Conservation (phyloP, 2,888 invertebrate species). For the Acleris literana region DNA sequence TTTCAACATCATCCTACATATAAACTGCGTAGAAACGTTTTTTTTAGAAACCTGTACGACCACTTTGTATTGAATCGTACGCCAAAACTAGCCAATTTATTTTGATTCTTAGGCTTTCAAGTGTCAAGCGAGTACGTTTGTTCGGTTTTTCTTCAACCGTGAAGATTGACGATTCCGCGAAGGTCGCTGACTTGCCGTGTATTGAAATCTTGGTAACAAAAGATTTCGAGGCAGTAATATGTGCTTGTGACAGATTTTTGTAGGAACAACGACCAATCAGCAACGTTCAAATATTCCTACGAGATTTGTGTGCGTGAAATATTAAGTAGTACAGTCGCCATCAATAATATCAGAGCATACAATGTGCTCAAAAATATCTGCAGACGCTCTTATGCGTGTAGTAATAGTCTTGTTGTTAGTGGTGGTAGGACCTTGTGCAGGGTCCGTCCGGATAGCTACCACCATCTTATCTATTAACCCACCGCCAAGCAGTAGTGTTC, state of each 20-base stretch:
- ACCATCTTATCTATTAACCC: too few relatives aligned
- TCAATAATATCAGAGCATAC: too few relatives aligned
- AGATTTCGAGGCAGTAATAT: conserved; percentile 15
- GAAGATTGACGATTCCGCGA: conserved; percentile 31
- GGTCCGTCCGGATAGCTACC: too few relatives aligned
- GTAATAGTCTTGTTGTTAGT: too few relatives aligned
- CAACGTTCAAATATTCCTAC: not conserved
- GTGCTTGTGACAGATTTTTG: not conserved
- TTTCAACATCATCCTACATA: too few relatives aligned
- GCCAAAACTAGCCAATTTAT: conserved; percentile 5
- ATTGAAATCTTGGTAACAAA: conserved; percentile 21
- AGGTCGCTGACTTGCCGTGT: conserved; percentile 32
- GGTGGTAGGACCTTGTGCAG: too few relatives aligned
- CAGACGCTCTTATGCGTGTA: too few relatives aligned
- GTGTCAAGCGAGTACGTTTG: conserved; percentile 18
- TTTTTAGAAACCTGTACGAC: not conserved
- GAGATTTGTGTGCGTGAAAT: too few relatives aligned
- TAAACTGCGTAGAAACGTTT: too few relatives aligned
- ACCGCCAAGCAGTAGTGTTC: too few relatives aligned
- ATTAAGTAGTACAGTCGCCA: too few relatives aligned
- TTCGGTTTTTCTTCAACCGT: conserved; percentile 23
- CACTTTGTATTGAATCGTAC: not conserved
- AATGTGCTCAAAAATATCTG: too few relatives aligned
- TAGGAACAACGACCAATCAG: conserved; percentile 2
- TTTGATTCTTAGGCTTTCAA: conserved; percentile 26